phyloP scores from a whole-genome alignment of 2,888 invertebrate species.

The Bugula neritina region DNA sequence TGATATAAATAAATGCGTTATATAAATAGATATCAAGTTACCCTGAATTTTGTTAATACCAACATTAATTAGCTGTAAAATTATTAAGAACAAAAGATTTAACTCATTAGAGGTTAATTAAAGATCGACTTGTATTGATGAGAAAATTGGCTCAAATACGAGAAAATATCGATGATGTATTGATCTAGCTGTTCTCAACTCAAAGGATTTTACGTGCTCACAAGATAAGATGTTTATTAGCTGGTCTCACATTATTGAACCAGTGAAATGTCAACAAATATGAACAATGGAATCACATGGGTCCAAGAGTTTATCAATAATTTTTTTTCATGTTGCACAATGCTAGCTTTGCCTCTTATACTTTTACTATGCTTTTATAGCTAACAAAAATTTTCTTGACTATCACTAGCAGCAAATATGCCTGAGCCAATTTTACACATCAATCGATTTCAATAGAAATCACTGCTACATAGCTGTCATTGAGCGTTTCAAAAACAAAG shows the following conservation, averaged over 20 bases:
- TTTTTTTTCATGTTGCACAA: neutral
- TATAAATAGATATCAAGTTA: neutral
- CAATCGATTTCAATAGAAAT: neutral
- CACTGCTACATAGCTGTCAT: neutral
- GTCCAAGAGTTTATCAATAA: neutral
- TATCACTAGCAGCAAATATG: neutral
- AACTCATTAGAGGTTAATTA: conserved; percentile 24
- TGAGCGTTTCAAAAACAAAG: neutral
- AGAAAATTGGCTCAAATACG: neutral
- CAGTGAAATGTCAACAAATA: neutral
- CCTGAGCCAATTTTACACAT: neutral
- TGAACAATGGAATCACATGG: neutral
- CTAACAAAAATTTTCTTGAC: neutral
- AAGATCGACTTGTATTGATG: neutral
- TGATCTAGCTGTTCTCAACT: neutral
- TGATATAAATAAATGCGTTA: neutral
- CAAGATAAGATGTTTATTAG: neutral
- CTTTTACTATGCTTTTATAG: neutral
- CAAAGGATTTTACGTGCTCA: neutral
- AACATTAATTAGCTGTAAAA: neutral
- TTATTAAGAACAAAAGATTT: conserved; percentile 11
- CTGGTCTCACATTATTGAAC: neutral
- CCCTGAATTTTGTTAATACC: neutral
- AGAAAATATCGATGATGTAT: neutral
- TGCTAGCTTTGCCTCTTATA: neutral